These are phyloP conservation scores for Dendrocincla fuliginosa DNA, from an alignment of 2,797 vertebrate species.

Conservation along the genomic window DNA sequence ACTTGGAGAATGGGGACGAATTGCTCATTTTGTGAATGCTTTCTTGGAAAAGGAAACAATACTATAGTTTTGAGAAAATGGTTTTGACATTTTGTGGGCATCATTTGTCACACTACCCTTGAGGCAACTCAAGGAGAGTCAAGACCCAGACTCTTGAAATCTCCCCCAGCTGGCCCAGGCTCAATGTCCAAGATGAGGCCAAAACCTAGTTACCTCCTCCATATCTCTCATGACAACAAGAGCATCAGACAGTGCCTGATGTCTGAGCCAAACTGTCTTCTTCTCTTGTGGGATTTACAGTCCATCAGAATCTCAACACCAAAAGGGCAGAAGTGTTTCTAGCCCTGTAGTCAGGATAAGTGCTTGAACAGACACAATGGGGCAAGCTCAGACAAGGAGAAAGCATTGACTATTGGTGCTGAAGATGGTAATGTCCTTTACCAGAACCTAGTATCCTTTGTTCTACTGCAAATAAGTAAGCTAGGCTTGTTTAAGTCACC, in stretches of 20 bases:
- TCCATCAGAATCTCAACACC: not conserved
- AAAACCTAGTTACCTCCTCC: not conserved
- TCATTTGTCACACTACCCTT: not conserved
- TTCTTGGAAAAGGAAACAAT: slow-evolving; percentile 26
- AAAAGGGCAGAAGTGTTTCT: not conserved
- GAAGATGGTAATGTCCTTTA: not conserved
- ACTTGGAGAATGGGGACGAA: not conserved
- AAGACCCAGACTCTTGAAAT: not conserved
- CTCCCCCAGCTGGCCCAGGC: not conserved
- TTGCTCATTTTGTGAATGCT: not conserved
- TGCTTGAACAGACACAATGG: not conserved
- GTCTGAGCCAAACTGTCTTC: not conserved
- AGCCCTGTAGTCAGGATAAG: not conserved
- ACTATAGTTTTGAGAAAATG: not conserved
- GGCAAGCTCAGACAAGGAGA: not conserved
- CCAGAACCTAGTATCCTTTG: not conserved
- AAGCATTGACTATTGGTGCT: not conserved
- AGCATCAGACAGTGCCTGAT: not conserved
- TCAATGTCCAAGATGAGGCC: not conserved
- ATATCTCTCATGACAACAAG: not conserved
- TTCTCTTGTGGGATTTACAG: not conserved
- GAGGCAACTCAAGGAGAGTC: not conserved
- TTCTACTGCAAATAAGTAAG: not conserved
- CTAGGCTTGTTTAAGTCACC: not conserved
- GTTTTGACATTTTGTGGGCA: not conserved